Evolutionary conservation across 2,888 invertebrate genomes (phyloP), one percentile per base, ranked within the genome.

Genomic region (Thera britannica): DNA sequence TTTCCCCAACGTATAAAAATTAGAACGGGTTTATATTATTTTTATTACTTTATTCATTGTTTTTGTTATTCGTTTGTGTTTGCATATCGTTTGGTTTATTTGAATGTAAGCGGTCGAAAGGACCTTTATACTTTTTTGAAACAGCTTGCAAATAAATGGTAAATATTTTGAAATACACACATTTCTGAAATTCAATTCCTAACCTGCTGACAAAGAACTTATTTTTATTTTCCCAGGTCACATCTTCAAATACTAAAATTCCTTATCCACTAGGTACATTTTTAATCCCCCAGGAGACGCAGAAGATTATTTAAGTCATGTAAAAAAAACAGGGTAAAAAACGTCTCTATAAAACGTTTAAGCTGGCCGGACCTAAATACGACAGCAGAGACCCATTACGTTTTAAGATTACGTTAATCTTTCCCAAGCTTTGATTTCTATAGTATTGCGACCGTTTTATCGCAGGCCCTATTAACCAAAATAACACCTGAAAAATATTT

Each of bases 1-100:
- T 76, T 76, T 76, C 76, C 76, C 76, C 49, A 61, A 73, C 59
- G 76, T 66, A 67, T 60, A 11, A 63, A 66, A 66, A 69, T 61
- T 56, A 65, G 58, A 62, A 65, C n/a, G 54, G 60, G 62, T 44
- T 58, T 67, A 66, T 58, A 69, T 71, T 64, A 58, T 67, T 71
- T 54, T 70, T 69, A 72, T 69, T 66, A 51, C 60, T 61, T 64
- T 66, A 64, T 68, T 66, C 65, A 46, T 58, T 61, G 51, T 55
- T 55, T 55, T 68, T 9, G 38, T 64, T 52, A 38, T 57, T 49
- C 36, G 35, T 60, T 59, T 4, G 56, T 65, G 60, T 71, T 71
- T 70, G 62, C 64, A 65, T 67, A 56, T 36, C 61, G 52, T 52
- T 62, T 23, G 58, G n/a, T 58, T 57, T 67, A 67, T 63, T 69